Base-by-base conservation (phyloP, 2,113 vertebrate genomes). In the Cepphus grylle region DNA sequence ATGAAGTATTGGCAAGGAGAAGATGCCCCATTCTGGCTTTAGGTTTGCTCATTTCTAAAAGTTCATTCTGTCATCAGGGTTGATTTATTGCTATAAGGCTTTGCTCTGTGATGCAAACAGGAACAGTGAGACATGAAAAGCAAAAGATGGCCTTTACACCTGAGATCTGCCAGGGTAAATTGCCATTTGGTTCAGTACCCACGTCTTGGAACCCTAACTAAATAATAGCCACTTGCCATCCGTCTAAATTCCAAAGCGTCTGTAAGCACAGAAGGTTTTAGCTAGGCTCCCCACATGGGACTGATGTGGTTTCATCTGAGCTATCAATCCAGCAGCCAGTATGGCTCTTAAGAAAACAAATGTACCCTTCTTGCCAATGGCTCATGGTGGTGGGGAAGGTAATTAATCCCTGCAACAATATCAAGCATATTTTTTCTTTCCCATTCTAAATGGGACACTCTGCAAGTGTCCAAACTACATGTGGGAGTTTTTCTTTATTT, bases 321-420 rank as follows among this genome's bases (percentile, higher is more conserved):
- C 45, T 74, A 11, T 34, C 29, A 67, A 40, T 52, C 38, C 45
- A 59, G 43, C 59, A 86, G 29, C 5, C 38, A 52, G 18, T 2
- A 14, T 52, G n/a, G 9, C 17, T 77, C 32, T 40, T 73, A n/a
- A 77, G 66, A 21, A 92, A 58, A 66, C 58, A 36, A 12, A 4
- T 2, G 0, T 17, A 32, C 6, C 11, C 26, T 79, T 80, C 43
- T 63, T 40, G 55, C 22, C 14, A 21, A 18, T 40, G 25, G 29
- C 23, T 90, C 7, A 22, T 69, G 15, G 19, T 27, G 27, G 16
- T 5, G 25, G 10, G 29, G 36, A 63, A 87, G 20, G 9, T 49
- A 88, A 77, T 90, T 94, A 93, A 93, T 90, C 34, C 38, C n/a
- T 90, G 34, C 52, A 88, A 88, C 29, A 78, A 71, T 30, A 59